Evolutionary conservation across 2,797 vertebrate genomes (phyloP), one percentile per base, ranked within the genome.

Genomic region (Ctenochaetus hawaiiensis): DNA sequence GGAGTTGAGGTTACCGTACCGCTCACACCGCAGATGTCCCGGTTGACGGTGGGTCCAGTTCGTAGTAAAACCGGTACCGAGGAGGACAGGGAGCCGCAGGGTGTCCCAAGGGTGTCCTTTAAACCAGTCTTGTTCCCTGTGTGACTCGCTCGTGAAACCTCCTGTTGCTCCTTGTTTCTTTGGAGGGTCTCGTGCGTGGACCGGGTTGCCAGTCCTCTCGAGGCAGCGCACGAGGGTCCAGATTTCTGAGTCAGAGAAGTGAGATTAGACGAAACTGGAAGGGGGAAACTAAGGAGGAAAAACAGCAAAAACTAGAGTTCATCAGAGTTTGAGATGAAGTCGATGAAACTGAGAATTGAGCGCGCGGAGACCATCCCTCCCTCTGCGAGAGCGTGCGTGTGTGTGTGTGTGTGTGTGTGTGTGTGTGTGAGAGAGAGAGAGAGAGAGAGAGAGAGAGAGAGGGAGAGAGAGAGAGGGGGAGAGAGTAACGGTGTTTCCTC

Each of bases 401-500:
- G 56, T 4, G 51, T 4, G 63, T 1, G 18, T 13, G 9, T 20
- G 62, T 10, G 18, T 4, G 52, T 11, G 84, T 6, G 69, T n/a
- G 58, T n/a, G 26, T 26, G 26, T 26, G 26, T 26, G 26, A 2
- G 26, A 2, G n/a, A n/a, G n/a, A n/a, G n/a, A n/a, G n/a, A n/a
- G n/a, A n/a, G n/a, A n/a, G n/a, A n/a, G n/a, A n/a, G n/a, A n/a
- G n/a, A n/a, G n/a, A n/a, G n/a, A 26, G 26, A 26, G 26, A 26
- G n/a, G n/a, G n/a, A n/a, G n/a, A n/a, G n/a, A n/a, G n/a, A n/a
- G n/a, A n/a, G n/a, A n/a, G n/a, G n/a, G n/a, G n/a, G n/a, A n/a
- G n/a, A n/a, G 57, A 51, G 8, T 78, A 82, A 82, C 76, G 56
- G 81, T 34, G 81, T 85, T 88, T 88, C 85, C 78, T 83, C 61